A percentile compares a stretch with the other conserved stretches of the same genome.
Conservation (phyloP, 2,797 vertebrate species). For the Microctenopoma steveboyesi region DNA sequence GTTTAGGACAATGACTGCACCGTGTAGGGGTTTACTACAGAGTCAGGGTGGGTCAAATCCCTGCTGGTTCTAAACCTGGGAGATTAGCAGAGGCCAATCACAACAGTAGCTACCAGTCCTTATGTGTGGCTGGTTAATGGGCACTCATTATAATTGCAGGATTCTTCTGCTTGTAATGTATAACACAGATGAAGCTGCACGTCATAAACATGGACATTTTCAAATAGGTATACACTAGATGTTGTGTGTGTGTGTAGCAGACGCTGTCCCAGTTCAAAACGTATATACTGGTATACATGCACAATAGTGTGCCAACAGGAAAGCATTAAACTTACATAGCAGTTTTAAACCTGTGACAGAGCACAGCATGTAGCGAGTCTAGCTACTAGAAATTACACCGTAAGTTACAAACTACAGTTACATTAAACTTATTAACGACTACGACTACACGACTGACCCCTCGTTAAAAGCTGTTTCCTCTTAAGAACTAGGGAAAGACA, state of each 20-base stretch:
- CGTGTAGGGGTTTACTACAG: conserved; percentile 53
- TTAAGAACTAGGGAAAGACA: neutral
- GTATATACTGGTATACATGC: too few relatives aligned
- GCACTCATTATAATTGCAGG: neutral
- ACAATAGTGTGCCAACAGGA: neutral
- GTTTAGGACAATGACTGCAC: conserved; percentile 64
- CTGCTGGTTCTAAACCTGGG: conserved; percentile 58
- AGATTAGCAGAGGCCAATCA: conserved; percentile 77
- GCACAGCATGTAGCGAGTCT: neutral
- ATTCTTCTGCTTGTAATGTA: neutral
- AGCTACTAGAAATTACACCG: neutral
- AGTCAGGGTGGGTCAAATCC: conserved; percentile 69
- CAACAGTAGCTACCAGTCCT: conserved; percentile 44
- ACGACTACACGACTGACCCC: neutral
- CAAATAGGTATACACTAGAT: too few relatives aligned
- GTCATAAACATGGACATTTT: too few relatives aligned
- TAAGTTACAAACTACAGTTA: neutral
- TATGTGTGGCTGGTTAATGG: conserved; percentile 37
- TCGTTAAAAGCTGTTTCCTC: neutral
- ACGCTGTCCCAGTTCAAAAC: too few relatives aligned
- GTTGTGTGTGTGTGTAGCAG: too few relatives aligned
- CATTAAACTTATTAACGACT: neutral
- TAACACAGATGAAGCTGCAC: neutral
- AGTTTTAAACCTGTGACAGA: neutral
- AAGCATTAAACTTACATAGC: neutral